Conservation (phyloP, 2,888 invertebrate genomes). For the Ptilodon capucinus region DNA sequence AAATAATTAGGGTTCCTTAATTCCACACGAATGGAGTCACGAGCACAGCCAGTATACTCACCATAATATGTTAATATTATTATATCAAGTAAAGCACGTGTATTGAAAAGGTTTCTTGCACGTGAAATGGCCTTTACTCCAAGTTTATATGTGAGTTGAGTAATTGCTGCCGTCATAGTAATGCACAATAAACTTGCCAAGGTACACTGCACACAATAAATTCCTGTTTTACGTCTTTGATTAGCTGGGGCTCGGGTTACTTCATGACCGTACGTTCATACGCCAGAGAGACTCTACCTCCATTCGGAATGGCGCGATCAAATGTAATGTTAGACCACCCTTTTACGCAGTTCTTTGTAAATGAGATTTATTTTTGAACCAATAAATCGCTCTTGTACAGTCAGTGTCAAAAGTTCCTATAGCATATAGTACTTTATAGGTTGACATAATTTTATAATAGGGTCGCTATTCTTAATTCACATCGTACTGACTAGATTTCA, state of each 20-base stretch:
- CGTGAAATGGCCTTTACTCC: constrained; percentile 16
- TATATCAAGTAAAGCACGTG: too few species aligned
- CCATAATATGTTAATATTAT: too few species aligned
- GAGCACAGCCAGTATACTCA: too few species aligned
- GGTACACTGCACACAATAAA: constrained; percentile 77
- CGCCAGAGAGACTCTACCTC: constrained; percentile 17
- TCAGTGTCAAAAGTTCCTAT: too few species aligned
- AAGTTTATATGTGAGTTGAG: constrained; percentile 66
- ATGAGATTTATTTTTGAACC: constrained; percentile 6
- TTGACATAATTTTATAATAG: too few species aligned
- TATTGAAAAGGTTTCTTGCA: too few species aligned
- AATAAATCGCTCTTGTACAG: background rate
- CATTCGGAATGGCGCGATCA: constrained; percentile 10
- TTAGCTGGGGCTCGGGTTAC: constrained; percentile 74
- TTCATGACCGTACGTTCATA: constrained; percentile 46
- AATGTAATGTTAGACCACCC: constrained; percentile 62
- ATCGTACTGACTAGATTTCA: too few species aligned
- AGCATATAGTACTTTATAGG: too few species aligned
- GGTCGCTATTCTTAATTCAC: too few species aligned
- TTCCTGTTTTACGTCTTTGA: constrained; percentile 78
- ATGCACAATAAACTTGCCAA: constrained; percentile 74
- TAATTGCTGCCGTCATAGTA: constrained; percentile 76
- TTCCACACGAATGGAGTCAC: too few species aligned
- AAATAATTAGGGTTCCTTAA: too few species aligned
- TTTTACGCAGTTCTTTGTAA: constrained; percentile 34